Conservation (phyloP, 2,797 vertebrate genomes). For the Strix occidentalis region DNA sequence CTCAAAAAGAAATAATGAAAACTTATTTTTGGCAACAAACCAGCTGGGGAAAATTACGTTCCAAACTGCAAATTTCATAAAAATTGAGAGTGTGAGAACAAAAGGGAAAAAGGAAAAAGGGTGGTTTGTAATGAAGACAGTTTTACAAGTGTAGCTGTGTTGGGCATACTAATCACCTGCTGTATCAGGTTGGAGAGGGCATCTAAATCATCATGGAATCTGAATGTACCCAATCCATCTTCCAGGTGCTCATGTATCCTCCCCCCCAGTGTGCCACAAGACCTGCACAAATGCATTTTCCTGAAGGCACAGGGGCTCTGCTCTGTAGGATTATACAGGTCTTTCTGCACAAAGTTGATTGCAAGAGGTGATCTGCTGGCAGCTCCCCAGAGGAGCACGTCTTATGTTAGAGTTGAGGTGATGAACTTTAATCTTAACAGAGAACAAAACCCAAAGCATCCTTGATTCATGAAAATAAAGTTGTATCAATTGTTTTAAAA, state of each 20-base stretch:
- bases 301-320: background rate
- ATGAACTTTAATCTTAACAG: background rate
- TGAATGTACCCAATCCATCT: background rate
- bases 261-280: fast-evolving
- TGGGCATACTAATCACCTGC: background rate
- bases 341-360: background rate
- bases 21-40: background rate
- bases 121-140: background rate
- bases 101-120: background rate
- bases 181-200: background rate
- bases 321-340: background rate
- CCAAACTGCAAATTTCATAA: background rate
- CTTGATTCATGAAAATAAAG: background rate
- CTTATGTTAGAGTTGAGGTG: background rate
- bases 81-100: background rate
- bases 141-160: background rate
- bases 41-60: background rate
- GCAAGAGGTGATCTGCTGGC: background rate
- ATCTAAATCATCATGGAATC: background rate
- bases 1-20: background rate
- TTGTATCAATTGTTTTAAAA: background rate
- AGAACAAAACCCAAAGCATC: background rate
- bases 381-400: background rate
- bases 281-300: background rate
- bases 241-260: background rate